Conservation (phyloP, 1,140 invertebrate genomes). For the Sogatella furcifera region DNA sequence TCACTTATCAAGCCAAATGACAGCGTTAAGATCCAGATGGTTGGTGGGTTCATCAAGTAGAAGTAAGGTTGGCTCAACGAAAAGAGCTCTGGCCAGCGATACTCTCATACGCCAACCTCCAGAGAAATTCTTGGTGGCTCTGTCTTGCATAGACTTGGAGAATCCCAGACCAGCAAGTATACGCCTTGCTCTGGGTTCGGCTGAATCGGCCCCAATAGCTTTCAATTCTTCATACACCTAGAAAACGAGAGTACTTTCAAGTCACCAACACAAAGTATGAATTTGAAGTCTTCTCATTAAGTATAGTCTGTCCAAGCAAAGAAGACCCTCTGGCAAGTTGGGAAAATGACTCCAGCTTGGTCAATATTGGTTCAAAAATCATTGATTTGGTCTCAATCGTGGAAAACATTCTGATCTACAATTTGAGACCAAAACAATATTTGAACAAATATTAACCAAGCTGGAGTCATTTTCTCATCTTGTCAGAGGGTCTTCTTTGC, state of each 20-base stretch:
- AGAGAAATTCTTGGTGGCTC: slow-evolving; percentile 91
- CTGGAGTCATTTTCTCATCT: no score
- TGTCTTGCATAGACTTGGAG: slow-evolving; percentile 84
- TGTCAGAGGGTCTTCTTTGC: no score
- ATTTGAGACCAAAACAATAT: no score
- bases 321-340: no score
- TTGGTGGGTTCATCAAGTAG: slow-evolving; percentile 95
- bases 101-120: slow-evolving; percentile 99
- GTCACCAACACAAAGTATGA: no score
- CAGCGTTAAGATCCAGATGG: slow-evolving; percentile 92
- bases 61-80: slow-evolving; percentile 87
- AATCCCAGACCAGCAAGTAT: slow-evolving; percentile 97
- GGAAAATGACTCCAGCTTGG: no score
- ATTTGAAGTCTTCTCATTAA: no score
- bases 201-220: slow-evolving; percentile 93
- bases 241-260: slow-evolving; percentile 12
- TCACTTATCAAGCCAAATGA: slow-evolving; percentile 98
- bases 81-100: slow-evolving; percentile 80
- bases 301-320: no score
- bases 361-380: no score
- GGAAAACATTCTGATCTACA: no score
- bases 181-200: slow-evolving; percentile 85
- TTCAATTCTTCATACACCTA: slow-evolving; percentile 90
- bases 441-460: no score
- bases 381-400: no score